These are phyloP conservation scores for Caradrina clavipalpis DNA, from an alignment of 2,888 invertebrate genomes.

Conservation along the genomic window DNA sequence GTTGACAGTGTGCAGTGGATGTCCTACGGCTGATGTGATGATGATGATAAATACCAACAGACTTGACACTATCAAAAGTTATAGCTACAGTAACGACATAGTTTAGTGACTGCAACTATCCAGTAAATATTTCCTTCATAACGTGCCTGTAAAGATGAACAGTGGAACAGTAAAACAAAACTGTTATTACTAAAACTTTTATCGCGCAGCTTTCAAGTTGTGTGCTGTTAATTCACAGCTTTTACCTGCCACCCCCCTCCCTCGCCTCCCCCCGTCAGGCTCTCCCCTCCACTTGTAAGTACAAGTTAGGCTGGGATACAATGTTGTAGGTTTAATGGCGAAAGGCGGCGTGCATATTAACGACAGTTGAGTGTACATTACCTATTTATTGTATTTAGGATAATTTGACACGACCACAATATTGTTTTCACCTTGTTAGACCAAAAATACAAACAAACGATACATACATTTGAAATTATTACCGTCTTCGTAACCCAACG, in stretches of 20 bases:
- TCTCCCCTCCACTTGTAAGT: constrained; percentile 27
- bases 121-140: background rate
- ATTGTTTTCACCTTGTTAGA: no score
- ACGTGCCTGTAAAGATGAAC: constrained; percentile 6
- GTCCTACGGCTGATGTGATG: no score
- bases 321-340: constrained; percentile 23
- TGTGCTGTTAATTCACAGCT: constrained; percentile 44
- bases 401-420: background rate
- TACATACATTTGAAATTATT: no score
- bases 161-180: constrained; percentile 32
- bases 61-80: no score
- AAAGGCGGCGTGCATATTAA: constrained; percentile 13
- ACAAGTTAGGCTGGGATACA: constrained; percentile 32
- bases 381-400: background rate
- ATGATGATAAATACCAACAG: no score
- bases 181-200: constrained; percentile 45
- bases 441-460: no score
- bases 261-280: background rate
- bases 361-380: background rate
- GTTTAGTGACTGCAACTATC: background rate
- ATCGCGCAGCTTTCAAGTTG: constrained; percentile 40
- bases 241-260: constrained; percentile 11
- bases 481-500: no score
- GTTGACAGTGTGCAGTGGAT: no score
- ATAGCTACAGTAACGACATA: no score